Percentiles rank a stretch among this genome's conserved stretches.
These are phyloP conservation scores for Trichogramma pretiosum DNA, from an alignment of 1,140 invertebrate genomes.

Conservation along the genomic window DNA sequence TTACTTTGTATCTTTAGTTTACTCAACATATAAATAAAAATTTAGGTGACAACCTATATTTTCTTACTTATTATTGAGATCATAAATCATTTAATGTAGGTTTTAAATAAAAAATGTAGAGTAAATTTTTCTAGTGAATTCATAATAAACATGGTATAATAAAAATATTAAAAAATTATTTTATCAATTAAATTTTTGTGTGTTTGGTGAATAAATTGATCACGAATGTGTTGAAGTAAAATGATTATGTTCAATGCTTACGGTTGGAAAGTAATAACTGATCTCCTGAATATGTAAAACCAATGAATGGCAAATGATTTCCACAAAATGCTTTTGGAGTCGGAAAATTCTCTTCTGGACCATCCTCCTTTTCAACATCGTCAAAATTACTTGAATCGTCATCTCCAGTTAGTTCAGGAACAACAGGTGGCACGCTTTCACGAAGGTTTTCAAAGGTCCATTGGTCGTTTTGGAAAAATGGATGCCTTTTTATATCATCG, in stretches of 20 bases:
- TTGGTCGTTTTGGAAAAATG: constrained; percentile 93
- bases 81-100: no score
- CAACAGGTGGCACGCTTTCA: constrained; percentile 89
- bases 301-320: constrained; percentile 97
- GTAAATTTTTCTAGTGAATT: no score
- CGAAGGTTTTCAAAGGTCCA: constrained; percentile 97
- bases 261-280: constrained; percentile 53
- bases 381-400: constrained; percentile 99
- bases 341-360: constrained; percentile 84
- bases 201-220: no score
- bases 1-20: no score
- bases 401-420: constrained; percentile 89
- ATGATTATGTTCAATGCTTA: constrained; percentile 11
- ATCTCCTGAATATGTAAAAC: constrained; percentile 94
- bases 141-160: no score
- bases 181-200: no score
- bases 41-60: no score
- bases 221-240: background rate
- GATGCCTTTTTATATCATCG: constrained; percentile 89
- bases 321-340: constrained; percentile 95
- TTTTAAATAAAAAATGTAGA: no score
- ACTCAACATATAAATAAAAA: no score
- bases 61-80: no score
- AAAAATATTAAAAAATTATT: no score
- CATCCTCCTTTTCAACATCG: constrained; percentile 88